Conservation (phyloP, 2,113 vertebrate species). For the Neolamprologus sp. region DNA sequence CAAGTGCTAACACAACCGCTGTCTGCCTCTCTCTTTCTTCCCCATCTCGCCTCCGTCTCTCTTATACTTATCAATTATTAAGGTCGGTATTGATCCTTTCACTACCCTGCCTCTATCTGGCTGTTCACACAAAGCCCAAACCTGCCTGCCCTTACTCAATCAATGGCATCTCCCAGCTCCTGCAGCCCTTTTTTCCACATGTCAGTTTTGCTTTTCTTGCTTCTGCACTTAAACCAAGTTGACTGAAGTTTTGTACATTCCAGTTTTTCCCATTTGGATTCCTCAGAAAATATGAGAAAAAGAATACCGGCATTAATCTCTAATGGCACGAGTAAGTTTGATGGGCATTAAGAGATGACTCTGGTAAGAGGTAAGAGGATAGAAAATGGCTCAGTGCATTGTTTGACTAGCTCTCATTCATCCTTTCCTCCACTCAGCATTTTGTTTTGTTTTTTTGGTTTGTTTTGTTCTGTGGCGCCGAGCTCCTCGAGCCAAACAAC, state of each 20-base stretch:
- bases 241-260: constrained; percentile 27
- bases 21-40: constrained; percentile 32
- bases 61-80: constrained; percentile 79
- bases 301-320: constrained; percentile 29
- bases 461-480: not conserved
- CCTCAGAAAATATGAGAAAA: constrained; percentile 30
- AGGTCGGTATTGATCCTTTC: constrained; percentile 74
- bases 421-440: not conserved
- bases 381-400: constrained; percentile 20
- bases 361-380: not conserved
- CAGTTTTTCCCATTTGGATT: constrained; percentile 32
- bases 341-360: constrained; percentile 16
- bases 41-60: constrained; percentile 41
- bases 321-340: constrained; percentile 28
- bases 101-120: constrained; percentile 71
- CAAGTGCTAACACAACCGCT: constrained; percentile 45
- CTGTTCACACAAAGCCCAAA: constrained; percentile 73
- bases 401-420: constrained; percentile 1
- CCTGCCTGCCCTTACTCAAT: constrained; percentile 66
- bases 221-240: constrained; percentile 32
- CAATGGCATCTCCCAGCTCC: constrained; percentile 61
- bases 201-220: constrained; percentile 55
- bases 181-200: constrained; percentile 39
- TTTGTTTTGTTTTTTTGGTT: not conserved
- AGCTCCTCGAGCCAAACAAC: constrained; percentile 13